Base-by-base conservation (phyloP, 2,888 invertebrate species). In the Pandemis cinnamomeana region DNA sequence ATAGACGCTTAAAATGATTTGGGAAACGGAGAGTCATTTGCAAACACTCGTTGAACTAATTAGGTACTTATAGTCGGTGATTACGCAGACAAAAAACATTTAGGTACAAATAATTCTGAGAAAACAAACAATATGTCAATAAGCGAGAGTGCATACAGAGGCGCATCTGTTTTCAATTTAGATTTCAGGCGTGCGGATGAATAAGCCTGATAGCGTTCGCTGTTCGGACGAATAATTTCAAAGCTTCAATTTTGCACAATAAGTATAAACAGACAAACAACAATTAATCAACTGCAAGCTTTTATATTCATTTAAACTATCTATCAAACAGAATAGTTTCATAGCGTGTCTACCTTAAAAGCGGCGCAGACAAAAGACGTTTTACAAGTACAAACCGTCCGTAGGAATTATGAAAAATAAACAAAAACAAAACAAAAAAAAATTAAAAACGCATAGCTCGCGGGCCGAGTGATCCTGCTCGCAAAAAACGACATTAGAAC, bases 401-500 rank as follows among this genome's bases (percentile, higher is more conserved):
- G 48, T 42, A 58, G 13, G 42, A 60, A 66, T 71, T 66, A 66
- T 51, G 51, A 41, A 61, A 61, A 11, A 68, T 20, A 64, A 48
- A 64, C 48, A 66, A 55, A 64, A 66, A 44, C 42, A 36, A 36
- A 36, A 36, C 20, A 1, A 20, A 20, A 36, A 36, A 36, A 36
- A 36, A 36, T 1, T 0, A 20, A 20, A 36, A 36, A 51, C 55
- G 71, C 64, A 71, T 66, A 66, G 70, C 51, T 61, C 69, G 42
- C 51, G 58, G 64, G 55, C 20, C 44, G 58, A 58, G 67, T 46
- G 67, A 27, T 69, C 48, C 48, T 71, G 61, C 73, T 70, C 70
- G 77, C 81, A 86, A 89, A 89, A 90, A 88, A 87, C 84, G 83
- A 86, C 86, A 87, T 90, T 88, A 87, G 84, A 86, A 84, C 84